Percentiles rank a stretch among this genome's conserved stretches.
Conservation (phyloP, 2,113 vertebrate species). For the Callopanchax toddi region DNA sequence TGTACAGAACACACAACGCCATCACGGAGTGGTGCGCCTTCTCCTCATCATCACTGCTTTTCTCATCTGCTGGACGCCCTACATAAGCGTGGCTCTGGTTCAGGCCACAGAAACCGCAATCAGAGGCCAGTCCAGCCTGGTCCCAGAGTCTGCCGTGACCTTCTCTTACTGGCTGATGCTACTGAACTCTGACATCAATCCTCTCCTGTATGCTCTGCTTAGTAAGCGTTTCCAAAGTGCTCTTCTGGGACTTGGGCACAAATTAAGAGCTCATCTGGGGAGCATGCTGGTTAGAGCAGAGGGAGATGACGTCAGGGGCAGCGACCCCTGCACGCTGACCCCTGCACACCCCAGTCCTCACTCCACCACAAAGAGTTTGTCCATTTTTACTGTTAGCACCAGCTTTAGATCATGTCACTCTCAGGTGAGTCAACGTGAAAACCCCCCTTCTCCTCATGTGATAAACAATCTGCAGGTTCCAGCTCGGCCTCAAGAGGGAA, state of each 20-base stretch:
- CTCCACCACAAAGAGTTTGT: conserved; percentile 31
- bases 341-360: conserved; percentile 2
- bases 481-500: conserved; percentile 62
- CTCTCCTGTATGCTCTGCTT: conserved; percentile 82
- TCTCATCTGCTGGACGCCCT: conserved; percentile 84
- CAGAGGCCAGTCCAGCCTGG: conserved; percentile 55
- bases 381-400: conserved; percentile 65
- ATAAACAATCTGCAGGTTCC: conserved; percentile 73
- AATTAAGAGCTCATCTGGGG: conserved; percentile 61
- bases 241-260: conserved; percentile 71
- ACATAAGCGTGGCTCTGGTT: conserved; percentile 76
- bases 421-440: conserved; percentile 43
- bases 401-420: conserved; percentile 42
- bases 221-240: conserved; percentile 83
- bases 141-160: conserved; percentile 76
- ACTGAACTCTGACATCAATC: conserved; percentile 85
- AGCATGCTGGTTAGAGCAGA: conserved; percentile 30
- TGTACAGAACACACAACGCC: conserved; percentile 59
- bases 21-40: conserved; percentile 79
- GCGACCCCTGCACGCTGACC: conserved; percentile 45
- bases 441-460: conserved; percentile 16
- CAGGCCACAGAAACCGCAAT: conserved; percentile 78
- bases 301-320: conserved; percentile 35
- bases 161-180: conserved; percentile 82
- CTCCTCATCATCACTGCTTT: conserved; percentile 81